Base-by-base conservation (phyloP, 2,113 vertebrate species). In the Ailurus styani region DNA sequence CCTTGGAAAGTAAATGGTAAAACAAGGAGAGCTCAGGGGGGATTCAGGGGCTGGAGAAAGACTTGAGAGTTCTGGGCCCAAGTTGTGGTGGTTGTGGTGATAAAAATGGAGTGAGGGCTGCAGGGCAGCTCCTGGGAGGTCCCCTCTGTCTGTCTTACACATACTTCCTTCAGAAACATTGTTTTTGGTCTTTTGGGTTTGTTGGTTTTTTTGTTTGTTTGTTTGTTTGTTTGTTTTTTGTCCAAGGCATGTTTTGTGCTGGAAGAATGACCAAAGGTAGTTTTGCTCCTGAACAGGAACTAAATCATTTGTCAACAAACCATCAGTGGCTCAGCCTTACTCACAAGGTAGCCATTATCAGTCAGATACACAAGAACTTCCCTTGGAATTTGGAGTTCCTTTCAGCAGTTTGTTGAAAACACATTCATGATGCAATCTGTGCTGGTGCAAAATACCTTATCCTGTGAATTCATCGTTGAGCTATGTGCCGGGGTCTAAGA, bases 251-350 rank as follows among this genome's bases (percentile, higher is more conserved):
- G 42, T 84, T 89, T 70, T 95, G 17, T 84, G 31, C 73, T 72
- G 29, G 62, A 50, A 93, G 57, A 83, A n/a, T 83, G 91, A 75
- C 68, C n/a, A 62, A 72, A 93, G 78, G 18, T 37, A 47, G 73
- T 57, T 95, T 66, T 87, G 91, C 66, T 82, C 75, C 82, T 47
- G 86, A 90, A 62, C 50, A 79, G 64, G 90, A 50, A 89, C 50
- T 66, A 45, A 47, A 86, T 96, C 83, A 88, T 55, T 93, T 91
- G 73, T 97, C 88, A 83, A 31, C 54, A 50, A 93, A 66, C 62
- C 66, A 64, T 37, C 52, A 27, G 12, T 60, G 14, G 29, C 66
- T 88, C 54, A 72, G 81, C 40, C 4, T 84, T 62, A n/a, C 86
- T 97, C 70, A 54, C 47, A 72, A 93, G 82, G 62, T 42, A 93